Conservation (phyloP, 2,113 vertebrate genomes). For the Damaliscus lunatus region DNA sequence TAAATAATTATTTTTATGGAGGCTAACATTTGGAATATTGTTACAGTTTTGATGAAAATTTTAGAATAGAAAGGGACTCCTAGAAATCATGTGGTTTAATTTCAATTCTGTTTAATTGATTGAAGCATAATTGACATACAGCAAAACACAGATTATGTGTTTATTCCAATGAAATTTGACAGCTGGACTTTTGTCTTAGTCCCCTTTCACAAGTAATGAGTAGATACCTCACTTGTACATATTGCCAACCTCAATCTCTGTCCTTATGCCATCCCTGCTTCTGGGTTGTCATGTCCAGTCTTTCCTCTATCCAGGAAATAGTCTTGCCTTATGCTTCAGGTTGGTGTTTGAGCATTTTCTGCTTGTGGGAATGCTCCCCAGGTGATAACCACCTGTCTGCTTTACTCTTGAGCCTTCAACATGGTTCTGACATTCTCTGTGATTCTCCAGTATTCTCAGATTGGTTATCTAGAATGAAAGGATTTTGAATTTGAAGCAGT, state of each 20-base stretch:
- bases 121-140: neutral
- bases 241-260: neutral
- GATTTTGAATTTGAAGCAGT: neutral
- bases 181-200: neutral
- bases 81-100: neutral
- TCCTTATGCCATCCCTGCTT: neutral
- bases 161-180: neutral
- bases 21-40: neutral
- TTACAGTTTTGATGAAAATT: neutral
- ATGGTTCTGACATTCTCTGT: neutral
- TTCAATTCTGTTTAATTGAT: neutral
- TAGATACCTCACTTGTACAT: neutral
- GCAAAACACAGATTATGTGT: neutral
- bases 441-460: neutral
- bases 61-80: neutral
- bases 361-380: neutral
- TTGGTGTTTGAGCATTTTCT: neutral
- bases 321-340: neutral
- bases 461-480: neutral
- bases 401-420: neutral
- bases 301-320: neutral
- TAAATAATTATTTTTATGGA: neutral
- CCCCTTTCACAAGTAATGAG: neutral
- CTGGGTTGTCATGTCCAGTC: neutral
- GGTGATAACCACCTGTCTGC: neutral